A percentile compares a stretch with the other conserved stretches of the same genome.
Evolutionary conservation across 1,140 invertebrate genomes (phyloP).

Genomic region (Babylonia areolata): DNA sequence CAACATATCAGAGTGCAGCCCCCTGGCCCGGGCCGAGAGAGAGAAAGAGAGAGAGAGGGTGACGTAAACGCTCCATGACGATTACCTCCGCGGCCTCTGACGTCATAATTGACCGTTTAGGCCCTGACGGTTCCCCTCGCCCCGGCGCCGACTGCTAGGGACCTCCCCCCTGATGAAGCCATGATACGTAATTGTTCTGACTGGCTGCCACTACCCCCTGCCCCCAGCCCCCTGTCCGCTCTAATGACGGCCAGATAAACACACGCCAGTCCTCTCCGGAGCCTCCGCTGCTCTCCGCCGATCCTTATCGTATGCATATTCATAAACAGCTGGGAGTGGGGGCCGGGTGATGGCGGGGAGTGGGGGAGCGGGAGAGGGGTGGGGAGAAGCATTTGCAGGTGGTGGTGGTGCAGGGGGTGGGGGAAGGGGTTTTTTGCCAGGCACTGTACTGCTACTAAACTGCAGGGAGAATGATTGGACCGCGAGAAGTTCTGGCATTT

Average conservation of each 20-base stretch:
- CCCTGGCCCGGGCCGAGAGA: no score
- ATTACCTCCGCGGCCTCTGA: background rate
- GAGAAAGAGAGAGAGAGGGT: background rate
- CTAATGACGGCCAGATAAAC: conserved; percentile 12
- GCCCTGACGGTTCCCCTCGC: background rate
- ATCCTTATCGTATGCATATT: conserved; percentile 24
- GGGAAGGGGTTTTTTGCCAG: no score
- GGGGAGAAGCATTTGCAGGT: no score
- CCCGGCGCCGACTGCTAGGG: background rate
- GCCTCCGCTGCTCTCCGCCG: background rate
- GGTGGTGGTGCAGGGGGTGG: no score
- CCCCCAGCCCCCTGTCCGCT: background rate
- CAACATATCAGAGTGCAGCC: no score
- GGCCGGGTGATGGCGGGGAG: no score
- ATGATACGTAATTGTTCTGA: background rate
- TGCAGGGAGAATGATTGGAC: no score
- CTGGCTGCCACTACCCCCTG: background rate
- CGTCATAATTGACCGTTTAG: background rate
- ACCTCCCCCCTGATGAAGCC: background rate
- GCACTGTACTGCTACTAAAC: no score
- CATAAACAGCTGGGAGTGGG: conserved; percentile 17
- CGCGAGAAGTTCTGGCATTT: no score
- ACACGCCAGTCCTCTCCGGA: background rate
- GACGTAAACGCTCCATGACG: background rate
- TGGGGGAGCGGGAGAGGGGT: no score